Conservation (phyloP, 2,113 vertebrate genomes). For the Leucoraja erinaceus region DNA sequence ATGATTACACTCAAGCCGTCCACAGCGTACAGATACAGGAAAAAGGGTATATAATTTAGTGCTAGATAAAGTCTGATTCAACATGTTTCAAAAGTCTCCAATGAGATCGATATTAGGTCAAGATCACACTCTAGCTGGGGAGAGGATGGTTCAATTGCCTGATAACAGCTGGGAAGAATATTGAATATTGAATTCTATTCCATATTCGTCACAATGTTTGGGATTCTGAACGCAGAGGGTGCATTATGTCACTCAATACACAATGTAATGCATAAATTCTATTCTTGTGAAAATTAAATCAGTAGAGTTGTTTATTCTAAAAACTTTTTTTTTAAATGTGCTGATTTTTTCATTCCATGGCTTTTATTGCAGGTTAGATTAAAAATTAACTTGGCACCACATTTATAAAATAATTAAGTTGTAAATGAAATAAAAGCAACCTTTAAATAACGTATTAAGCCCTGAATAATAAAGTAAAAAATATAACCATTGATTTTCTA, state of each 20-base stretch:
- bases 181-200: neutral
- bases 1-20: too few species aligned
- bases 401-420: neutral
- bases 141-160: too few species aligned
- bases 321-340: neutral
- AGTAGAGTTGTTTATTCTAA: neutral
- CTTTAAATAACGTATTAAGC: neutral
- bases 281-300: conserved; percentile 1
- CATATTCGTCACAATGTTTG: neutral
- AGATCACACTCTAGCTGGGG: too few species aligned
- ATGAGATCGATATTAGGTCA: too few species aligned
- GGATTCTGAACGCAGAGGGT: neutral
- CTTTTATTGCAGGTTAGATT: neutral
- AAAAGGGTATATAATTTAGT: too few species aligned
- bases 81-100: too few species aligned
- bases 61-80: too few species aligned
- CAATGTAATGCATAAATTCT: neutral
- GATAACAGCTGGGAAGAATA: too few species aligned
- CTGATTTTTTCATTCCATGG: neutral
- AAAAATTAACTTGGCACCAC: neutral
- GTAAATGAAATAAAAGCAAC: neutral
- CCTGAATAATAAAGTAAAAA: neutral
- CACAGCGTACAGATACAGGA: too few species aligned
- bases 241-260: neutral
- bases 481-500: neutral